These are phyloP conservation scores for Myopa tessellatipennis DNA, from an alignment of 2,888 invertebrate species.

Conservation along the genomic window DNA sequence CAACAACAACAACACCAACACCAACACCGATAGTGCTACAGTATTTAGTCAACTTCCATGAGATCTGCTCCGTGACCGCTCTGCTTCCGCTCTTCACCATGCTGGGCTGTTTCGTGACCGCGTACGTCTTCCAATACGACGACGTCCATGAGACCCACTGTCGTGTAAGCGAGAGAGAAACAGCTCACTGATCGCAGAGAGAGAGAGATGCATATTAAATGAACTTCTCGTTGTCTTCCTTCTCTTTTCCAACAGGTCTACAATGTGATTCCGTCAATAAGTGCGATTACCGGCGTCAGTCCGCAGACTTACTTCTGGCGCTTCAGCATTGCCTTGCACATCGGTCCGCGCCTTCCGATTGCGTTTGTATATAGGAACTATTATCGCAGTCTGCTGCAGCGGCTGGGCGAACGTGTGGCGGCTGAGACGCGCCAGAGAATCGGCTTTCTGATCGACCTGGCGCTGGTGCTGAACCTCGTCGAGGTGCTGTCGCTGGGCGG, in stretches of 20 bases:
- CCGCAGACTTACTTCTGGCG: constrained; percentile 95
- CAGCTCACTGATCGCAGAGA: not conserved
- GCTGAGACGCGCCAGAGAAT: constrained; percentile 64
- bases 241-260: constrained; percentile 76
- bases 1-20: constrained; percentile 17
- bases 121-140: constrained; percentile 90
- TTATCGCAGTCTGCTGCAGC: constrained; percentile 73
- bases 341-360: constrained; percentile 90
- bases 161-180: constrained; percentile 76
- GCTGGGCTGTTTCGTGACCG: constrained; percentile 87
- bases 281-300: constrained; percentile 93
- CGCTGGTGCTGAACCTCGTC: constrained; percentile 85
- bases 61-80: constrained; percentile 85
- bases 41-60: constrained; percentile 80
- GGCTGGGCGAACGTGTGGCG: constrained; percentile 53
- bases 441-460: constrained; percentile 75
- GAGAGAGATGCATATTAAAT: constrained; percentile 4
- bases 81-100: constrained; percentile 87
- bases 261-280: constrained; percentile 94
- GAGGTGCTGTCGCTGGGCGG: constrained; percentile 90
- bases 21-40: constrained; percentile 70
- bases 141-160: constrained; percentile 96
- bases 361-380: constrained; percentile 88
- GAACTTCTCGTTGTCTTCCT: not conserved
- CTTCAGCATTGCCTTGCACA: constrained; percentile 89